Evolutionary conservation across 1,140 invertebrate genomes (phyloP).

Genomic region (Diploscapter pachys): DNA sequence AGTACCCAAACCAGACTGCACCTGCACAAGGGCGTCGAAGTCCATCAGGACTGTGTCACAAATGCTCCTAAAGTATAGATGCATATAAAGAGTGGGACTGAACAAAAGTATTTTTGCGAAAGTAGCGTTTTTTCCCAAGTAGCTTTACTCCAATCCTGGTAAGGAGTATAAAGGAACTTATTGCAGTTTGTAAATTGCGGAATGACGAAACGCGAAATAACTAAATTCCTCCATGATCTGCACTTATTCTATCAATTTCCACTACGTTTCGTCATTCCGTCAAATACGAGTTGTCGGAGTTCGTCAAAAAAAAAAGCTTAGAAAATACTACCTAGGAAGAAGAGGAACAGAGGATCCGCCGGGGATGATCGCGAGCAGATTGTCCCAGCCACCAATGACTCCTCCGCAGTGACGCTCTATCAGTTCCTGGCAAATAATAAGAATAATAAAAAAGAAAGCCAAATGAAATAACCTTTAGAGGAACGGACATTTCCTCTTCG

Average conservation of each 20-base stretch:
- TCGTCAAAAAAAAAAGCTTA: background rate
- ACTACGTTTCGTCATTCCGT: too few relatives aligned
- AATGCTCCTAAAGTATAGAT: constrained; percentile 68
- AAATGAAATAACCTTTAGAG: constrained; percentile 66
- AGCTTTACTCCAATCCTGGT: too few relatives aligned
- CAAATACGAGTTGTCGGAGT: background rate
- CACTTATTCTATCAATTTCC: too few relatives aligned
- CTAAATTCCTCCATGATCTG: background rate
- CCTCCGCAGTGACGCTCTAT: constrained; percentile 94
- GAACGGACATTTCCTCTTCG: constrained; percentile 99
- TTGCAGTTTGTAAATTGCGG: too few relatives aligned
- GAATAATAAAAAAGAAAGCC: too few relatives aligned
- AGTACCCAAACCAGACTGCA: constrained; percentile 90
- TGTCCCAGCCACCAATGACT: constrained; percentile 96
- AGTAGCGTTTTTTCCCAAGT: too few relatives aligned
- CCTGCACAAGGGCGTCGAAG: constrained; percentile 89
- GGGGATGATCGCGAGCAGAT: constrained; percentile 91
- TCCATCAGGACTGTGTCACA: constrained; percentile 95
- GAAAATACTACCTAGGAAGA: constrained; percentile 75
- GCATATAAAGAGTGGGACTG: background rate
- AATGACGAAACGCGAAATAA: background rate
- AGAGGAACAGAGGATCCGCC: constrained; percentile 96
- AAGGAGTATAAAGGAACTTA: too few relatives aligned
- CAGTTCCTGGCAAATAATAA: constrained; percentile 67
- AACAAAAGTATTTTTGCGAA: too few relatives aligned